Percentiles rank a stretch among this genome's conserved stretches.
phyloP scores from a whole-genome alignment of 64 coral and sea anemone species.

The Stylophora pistillata region DNA sequence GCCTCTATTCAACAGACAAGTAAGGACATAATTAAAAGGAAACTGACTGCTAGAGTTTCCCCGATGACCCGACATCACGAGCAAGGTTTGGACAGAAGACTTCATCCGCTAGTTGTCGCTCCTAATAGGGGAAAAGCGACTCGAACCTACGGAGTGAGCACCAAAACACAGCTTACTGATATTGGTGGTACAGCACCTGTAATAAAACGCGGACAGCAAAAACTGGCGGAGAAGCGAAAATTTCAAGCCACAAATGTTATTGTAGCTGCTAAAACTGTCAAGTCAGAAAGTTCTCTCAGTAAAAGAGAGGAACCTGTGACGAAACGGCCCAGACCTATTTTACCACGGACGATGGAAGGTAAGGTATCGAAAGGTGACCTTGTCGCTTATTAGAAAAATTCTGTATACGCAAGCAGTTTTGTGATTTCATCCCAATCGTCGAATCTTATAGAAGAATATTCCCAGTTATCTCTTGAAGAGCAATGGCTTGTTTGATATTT shows the following conservation, averaged over 20 bases:
- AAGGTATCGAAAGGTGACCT: no score
- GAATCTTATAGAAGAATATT: not conserved
- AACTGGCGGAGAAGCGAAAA: constrained; percentile 36
- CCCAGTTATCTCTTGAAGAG: no score
- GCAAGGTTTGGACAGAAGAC: not conserved
- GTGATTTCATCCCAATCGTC: not conserved
- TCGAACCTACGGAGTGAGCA: not conserved
- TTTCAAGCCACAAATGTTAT: constrained; percentile 6
- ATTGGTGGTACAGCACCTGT: not conserved
- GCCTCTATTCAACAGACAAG: constrained; percentile 4
- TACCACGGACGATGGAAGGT: constrained; percentile 35
- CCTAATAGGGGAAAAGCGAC: not conserved
- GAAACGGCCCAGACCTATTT: constrained; percentile 10
- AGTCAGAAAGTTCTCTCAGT: not conserved
- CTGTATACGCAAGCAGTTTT: not conserved
- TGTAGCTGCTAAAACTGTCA: constrained; percentile 1
- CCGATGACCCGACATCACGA: constrained; percentile 48
- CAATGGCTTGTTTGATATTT: no score
- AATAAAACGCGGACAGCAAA: not conserved
- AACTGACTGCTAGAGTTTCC: constrained; percentile 56
- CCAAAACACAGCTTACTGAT: not conserved
- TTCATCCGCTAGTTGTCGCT: not conserved
- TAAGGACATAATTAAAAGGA: constrained; percentile 41
- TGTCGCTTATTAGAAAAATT: no score
- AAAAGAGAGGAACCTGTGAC: not conserved